phyloP scores from a whole-genome alignment of 1,140 invertebrate genomes.

The Dendroctonus valens region DNA sequence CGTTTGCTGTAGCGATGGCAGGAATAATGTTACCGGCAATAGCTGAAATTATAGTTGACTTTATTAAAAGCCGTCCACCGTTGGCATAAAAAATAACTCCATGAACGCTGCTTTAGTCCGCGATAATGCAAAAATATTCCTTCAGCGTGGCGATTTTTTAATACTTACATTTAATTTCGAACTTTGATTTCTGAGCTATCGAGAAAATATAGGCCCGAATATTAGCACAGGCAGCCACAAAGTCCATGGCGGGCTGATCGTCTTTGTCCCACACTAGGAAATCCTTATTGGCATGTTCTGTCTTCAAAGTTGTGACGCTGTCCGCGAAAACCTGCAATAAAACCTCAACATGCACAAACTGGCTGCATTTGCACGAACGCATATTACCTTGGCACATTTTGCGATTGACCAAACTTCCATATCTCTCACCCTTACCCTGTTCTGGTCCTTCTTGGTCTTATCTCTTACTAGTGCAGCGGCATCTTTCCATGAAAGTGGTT shows the following conservation, averaged over 20 bases:
- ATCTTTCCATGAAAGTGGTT: conserved; percentile 72
- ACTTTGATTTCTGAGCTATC: conserved; percentile 83
- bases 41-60: conserved; percentile 58
- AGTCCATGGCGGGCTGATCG: conserved; percentile 91
- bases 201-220: conserved; percentile 89
- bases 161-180: conserved; percentile 92
- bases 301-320: conserved; percentile 68
- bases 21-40: conserved; percentile 99
- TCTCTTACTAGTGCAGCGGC: conserved; percentile 34
- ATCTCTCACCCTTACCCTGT: conserved; percentile 37
- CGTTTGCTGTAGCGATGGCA: conserved; percentile 98
- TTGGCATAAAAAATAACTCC: too few relatives aligned
- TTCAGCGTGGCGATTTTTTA: not conserved
- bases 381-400: conserved; percentile 60
- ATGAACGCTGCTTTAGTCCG: too few relatives aligned
- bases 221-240: conserved; percentile 94
- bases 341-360: not conserved
- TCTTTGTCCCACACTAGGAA: conserved; percentile 97
- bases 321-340: conserved; percentile 64
- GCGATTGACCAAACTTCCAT: conserved; percentile 49
- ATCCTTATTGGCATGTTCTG: conserved; percentile 62
- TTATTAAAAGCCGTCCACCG: not conserved
- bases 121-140: too few relatives aligned
- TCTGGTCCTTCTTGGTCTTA: conserved; percentile 25
- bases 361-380: not conserved